Conservation (phyloP, 2,888 invertebrate genomes). For the Girardia tigrina region DNA sequence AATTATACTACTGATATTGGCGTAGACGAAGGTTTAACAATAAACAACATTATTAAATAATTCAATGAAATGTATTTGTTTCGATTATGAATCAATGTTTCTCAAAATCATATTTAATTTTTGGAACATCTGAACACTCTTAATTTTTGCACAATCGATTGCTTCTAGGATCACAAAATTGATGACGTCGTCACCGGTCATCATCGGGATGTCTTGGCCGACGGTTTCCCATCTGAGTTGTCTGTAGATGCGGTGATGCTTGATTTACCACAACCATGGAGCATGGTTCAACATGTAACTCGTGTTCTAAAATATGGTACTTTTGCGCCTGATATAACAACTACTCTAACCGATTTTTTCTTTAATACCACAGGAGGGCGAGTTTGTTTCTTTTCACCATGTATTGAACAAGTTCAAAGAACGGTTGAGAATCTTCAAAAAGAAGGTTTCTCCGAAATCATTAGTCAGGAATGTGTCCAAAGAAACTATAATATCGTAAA, state of each 20-base stretch:
- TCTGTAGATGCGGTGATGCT: conserved; percentile 83
- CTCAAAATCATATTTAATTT: too few relatives aligned
- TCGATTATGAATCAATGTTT: too few relatives aligned
- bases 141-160: too few relatives aligned
- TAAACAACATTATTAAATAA: too few relatives aligned
- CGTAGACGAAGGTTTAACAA: too few relatives aligned
- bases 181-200: conserved; percentile 53
- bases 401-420: conserved; percentile 92
- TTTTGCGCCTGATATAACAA: too few relatives aligned
- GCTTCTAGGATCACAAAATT: conserved; percentile 36
- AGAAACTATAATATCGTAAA: background rate
- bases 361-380: conserved; percentile 85
- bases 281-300: conserved; percentile 66
- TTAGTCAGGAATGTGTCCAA: conserved; percentile 67
- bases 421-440: conserved; percentile 63
- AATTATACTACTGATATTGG: too few relatives aligned
- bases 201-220: conserved; percentile 70
- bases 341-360: too few relatives aligned
- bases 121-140: too few relatives aligned
- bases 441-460: conserved; percentile 67
- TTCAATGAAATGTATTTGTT: too few relatives aligned
- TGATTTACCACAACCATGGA: conserved; percentile 87
- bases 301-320: conserved; percentile 62
- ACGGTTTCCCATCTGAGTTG: conserved; percentile 56
- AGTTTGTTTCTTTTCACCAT: conserved; percentile 92